Percentiles rank a stretch among this genome's conserved stretches.
Conservation (phyloP, 1,140 invertebrate species). For the Cephus cinctus region DNA sequence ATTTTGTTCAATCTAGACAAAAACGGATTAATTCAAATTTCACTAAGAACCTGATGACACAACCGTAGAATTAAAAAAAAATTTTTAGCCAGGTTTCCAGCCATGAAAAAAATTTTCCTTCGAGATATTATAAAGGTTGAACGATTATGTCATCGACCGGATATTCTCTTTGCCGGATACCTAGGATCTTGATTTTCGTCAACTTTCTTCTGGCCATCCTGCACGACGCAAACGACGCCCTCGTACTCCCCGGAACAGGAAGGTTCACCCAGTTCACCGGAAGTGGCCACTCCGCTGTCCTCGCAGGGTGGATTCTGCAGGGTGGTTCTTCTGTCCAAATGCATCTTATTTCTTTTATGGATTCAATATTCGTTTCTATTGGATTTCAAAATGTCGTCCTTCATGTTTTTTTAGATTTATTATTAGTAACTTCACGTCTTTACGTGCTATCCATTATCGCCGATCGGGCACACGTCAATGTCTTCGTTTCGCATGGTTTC, state of each 20-base stretch:
- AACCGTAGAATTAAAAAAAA: background rate
- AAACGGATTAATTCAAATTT: background rate
- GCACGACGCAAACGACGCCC: slow-evolving; percentile 16
- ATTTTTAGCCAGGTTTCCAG: background rate
- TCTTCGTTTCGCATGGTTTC: background rate
- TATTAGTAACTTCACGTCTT: slow-evolving; percentile 1
- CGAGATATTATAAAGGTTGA: too few relatives aligned
- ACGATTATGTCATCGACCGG: too few relatives aligned
- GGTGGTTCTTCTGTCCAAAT: slow-evolving; percentile 4
- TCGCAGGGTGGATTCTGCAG: slow-evolving; percentile 27
- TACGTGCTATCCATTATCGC: slow-evolving; percentile 5
- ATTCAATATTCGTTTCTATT: too few relatives aligned
- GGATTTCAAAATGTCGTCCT: slow-evolving; percentile 2
- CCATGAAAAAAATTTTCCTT: too few relatives aligned
- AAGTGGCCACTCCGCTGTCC: slow-evolving; percentile 40
- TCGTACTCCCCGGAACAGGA: slow-evolving; percentile 36
- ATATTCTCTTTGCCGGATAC: too few relatives aligned
- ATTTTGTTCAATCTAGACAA: slow-evolving; percentile 25
- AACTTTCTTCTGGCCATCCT: slow-evolving; percentile 16
- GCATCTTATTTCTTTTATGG: too few relatives aligned
- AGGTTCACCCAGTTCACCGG: slow-evolving; percentile 34
- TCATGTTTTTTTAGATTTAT: background rate
- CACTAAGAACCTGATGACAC: background rate
- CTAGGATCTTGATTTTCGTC: slow-evolving; percentile 27
- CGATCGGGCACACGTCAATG: background rate